Conservation (phyloP, 2,888 invertebrate genomes). For the Aromia moschata region DNA sequence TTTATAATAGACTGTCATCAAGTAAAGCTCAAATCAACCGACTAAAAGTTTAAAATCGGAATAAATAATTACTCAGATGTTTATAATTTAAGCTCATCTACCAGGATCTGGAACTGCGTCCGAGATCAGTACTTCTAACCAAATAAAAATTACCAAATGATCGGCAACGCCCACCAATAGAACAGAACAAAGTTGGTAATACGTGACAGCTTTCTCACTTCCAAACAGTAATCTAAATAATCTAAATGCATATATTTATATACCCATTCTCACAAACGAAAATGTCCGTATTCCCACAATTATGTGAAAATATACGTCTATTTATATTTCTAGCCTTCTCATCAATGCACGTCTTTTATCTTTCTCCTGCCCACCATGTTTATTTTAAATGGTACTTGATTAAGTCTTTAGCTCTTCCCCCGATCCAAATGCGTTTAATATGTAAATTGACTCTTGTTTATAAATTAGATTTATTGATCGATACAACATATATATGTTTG, state of each 20-base stretch:
- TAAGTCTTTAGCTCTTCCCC: conserved; percentile 7
- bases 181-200: too few species aligned
- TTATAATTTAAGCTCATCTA: too few species aligned
- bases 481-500: conserved; percentile 25
- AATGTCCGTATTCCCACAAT: not conserved
- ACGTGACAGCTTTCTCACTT: too few species aligned
- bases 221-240: too few species aligned
- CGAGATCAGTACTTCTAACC: too few species aligned
- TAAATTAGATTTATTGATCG: conserved; percentile 33
- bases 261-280: not conserved
- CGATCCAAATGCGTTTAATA: conserved; percentile 16
- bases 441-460: conserved; percentile 24
- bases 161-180: too few species aligned
- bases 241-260: conserved; percentile 2
- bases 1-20: too few species aligned
- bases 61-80: too few species aligned
- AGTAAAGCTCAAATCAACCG: too few species aligned
- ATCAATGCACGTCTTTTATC: conserved; percentile 4
- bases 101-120: too few species aligned
- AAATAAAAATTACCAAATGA: too few species aligned
- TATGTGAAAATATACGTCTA: conserved; percentile 6
- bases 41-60: too few species aligned
- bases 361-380: conserved; percentile 6
- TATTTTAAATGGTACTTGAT: conserved; percentile 17
- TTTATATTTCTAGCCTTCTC: not conserved